phyloP scores from a whole-genome alignment of 2,888 invertebrate genomes.

The Tachystola acroxantha region DNA sequence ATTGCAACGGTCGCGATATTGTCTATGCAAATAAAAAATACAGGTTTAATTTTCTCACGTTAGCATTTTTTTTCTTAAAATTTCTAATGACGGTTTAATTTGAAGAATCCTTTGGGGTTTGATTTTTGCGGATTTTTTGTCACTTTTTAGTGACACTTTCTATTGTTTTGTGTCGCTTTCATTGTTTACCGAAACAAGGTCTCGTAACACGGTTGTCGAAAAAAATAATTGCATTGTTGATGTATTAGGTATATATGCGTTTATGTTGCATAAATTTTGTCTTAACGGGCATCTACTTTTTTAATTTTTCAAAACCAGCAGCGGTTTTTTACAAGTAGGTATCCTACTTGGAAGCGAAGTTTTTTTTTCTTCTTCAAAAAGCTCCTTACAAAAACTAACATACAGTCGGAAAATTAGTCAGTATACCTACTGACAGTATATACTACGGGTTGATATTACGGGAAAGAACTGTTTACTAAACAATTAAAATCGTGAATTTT shows the following conservation, averaged over 20 bases:
- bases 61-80: conserved; percentile 43
- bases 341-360: too few species aligned
- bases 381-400: too few species aligned
- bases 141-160: too few species aligned
- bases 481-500: too few species aligned
- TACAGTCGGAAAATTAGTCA: too few species aligned
- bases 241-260: conserved; percentile 54
- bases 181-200: conserved; percentile 73
- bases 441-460: too few species aligned
- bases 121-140: conserved; percentile 35
- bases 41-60: conserved; percentile 74
- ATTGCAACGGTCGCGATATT: conserved; percentile 58
- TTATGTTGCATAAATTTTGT: conserved; percentile 39
- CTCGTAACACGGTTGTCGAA: conserved; percentile 73
- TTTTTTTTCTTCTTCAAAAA: too few species aligned
- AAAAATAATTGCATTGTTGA: conserved; percentile 71
- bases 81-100: conserved; percentile 76
- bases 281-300: background rate
- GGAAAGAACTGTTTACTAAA: too few species aligned
- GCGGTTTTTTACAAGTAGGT: too few species aligned
- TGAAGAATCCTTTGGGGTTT: conserved; percentile 77
- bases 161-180: conserved; percentile 40
- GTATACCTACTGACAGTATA: too few species aligned
- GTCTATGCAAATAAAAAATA: conserved; percentile 41
- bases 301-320: too few species aligned